Evolutionary conservation across 1,140 invertebrate genomes (phyloP).

Genomic region (Marisa cornuarietis): DNA sequence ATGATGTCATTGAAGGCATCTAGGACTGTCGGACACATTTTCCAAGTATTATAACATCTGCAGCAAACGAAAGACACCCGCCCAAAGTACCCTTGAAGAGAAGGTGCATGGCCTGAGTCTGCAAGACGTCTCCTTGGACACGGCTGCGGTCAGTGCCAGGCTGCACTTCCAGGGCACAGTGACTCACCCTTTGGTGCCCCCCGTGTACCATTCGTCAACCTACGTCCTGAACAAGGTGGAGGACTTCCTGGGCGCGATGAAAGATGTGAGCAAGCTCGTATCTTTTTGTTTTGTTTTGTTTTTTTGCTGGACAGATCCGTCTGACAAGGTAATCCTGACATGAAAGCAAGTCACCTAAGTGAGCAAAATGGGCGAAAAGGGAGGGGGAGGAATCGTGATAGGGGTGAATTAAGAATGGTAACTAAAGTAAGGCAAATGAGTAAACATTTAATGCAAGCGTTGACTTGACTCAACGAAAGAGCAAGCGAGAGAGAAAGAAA

Average conservation of each 20-base stretch:
- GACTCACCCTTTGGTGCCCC: conserved; percentile 49
- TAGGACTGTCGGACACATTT: too few relatives aligned
- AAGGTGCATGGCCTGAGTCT: conserved; percentile 34
- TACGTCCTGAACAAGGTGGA: conserved; percentile 51
- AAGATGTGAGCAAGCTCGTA: conserved; percentile 36
- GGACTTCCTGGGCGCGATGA: conserved; percentile 46
- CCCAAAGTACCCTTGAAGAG: conserved; percentile 21
- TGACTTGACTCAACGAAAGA: too few relatives aligned
- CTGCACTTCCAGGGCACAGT: conserved; percentile 30
- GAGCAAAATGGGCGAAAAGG: background rate
- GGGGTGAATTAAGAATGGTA: background rate
- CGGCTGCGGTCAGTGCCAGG: conserved; percentile 35
- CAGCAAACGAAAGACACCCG: conserved; percentile 13
- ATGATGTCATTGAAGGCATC: too few relatives aligned
- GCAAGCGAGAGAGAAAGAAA: background rate
- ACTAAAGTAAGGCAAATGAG: background rate
- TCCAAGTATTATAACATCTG: too few relatives aligned
- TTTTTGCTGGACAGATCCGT: too few relatives aligned
- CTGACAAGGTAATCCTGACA: background rate
- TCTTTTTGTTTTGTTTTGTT: too few relatives aligned
- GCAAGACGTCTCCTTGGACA: conserved; percentile 41
- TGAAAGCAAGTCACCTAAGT: background rate
- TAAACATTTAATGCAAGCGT: background rate
- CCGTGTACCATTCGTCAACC: conserved; percentile 56
- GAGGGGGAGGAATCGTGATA: background rate